phyloP scores from a whole-genome alignment of 2,888 invertebrate species.

The Ichneumoninae sp. region DNA sequence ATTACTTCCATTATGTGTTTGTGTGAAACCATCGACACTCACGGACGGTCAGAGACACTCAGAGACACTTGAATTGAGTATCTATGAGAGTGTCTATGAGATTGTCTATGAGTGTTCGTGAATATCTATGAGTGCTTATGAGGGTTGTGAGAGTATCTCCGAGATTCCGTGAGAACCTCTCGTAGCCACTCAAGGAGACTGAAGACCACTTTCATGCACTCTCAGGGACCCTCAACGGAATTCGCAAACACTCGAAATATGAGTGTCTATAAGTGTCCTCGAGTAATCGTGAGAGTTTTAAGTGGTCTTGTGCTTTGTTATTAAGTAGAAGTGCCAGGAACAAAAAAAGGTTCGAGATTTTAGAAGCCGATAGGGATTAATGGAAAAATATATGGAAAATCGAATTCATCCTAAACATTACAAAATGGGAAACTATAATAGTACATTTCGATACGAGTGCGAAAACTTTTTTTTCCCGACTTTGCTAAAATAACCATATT shows the following conservation, averaged over 20 bases:
- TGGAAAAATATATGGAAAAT: neutral
- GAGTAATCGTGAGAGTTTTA: neutral
- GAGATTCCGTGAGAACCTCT: too few species aligned
- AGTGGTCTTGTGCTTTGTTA: too few species aligned
- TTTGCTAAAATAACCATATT: too few species aligned
- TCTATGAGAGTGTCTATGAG: neutral
- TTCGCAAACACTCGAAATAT: too few species aligned
- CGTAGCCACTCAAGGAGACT: too few species aligned
- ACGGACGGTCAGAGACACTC: neutral
- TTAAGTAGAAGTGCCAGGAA: too few species aligned
- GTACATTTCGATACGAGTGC: too few species aligned
- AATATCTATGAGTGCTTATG: neutral
- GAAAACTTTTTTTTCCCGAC: too few species aligned
- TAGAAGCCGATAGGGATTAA: neutral
- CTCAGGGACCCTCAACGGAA: too few species aligned
- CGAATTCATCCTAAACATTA: neutral
- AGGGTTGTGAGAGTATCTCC: too few species aligned
- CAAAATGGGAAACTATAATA: neutral
- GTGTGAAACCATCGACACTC: neutral
- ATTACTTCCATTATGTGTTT: constrained; percentile 32
- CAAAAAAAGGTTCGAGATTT: neutral
- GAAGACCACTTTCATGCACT: too few species aligned
- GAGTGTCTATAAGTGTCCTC: neutral
- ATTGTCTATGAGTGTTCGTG: neutral
- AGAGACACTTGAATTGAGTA: too few species aligned